These are phyloP conservation scores for Garrulus glandarius DNA, from an alignment of 2,797 vertebrate species.

Conservation along the genomic window DNA sequence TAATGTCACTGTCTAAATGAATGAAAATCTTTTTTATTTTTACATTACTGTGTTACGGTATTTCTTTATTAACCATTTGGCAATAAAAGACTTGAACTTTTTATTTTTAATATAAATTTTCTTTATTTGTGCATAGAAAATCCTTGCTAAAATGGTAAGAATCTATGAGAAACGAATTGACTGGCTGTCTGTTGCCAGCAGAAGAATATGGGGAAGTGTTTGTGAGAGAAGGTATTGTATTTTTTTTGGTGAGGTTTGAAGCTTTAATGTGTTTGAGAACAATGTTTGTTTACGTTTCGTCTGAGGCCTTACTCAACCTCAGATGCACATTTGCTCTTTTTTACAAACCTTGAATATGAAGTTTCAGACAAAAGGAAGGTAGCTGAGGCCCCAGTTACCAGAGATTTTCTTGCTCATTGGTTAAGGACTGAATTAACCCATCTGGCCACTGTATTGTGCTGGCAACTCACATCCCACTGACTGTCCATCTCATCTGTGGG, in stretches of 20 bases:
- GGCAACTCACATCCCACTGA: neutral
- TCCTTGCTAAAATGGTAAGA: slow-evolving; percentile 65
- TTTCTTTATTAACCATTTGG: neutral
- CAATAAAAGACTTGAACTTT: neutral
- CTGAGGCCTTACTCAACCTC: neutral
- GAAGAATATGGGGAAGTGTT: slow-evolving; percentile 82
- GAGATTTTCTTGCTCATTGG: neutral
- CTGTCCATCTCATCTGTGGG: neutral
- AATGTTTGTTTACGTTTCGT: neutral
- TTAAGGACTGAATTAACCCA: neutral
- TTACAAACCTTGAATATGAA: neutral
- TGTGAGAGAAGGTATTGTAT: slow-evolving; percentile 79
- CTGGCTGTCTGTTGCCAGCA: slow-evolving; percentile 78
- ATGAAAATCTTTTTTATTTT: neutral
- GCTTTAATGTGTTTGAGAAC: neutral
- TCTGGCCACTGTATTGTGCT: neutral
- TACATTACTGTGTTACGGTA: neutral
- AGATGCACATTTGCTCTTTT: neutral
- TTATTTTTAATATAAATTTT: neutral
- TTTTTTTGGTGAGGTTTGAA: neutral
- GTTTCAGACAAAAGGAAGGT: neutral
- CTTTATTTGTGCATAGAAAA: slow-evolving; percentile 66
- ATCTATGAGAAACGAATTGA: slow-evolving; percentile 72
- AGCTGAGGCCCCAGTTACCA: neutral
- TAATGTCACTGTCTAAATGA: neutral